Percentiles rank a stretch among this genome's conserved stretches.
Conservation (phyloP, 2,797 vertebrate species). For the Hydrocynus forskahlii region DNA sequence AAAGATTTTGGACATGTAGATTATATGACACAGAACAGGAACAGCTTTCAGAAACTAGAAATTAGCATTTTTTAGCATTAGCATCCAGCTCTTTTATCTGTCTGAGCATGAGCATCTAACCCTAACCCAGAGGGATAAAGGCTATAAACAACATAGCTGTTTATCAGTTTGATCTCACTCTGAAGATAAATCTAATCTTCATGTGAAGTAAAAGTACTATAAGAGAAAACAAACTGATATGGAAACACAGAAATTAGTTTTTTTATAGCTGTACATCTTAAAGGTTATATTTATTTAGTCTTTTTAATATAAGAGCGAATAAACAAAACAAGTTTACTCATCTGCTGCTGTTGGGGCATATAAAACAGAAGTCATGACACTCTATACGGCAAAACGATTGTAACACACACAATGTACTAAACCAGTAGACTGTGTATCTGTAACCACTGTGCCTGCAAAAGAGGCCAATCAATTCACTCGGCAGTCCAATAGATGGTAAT, state of each 20-base stretch:
- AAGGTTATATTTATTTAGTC: background rate
- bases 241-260: too few relatives aligned
- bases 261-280: too few relatives aligned
- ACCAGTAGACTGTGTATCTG: background rate
- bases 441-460: background rate
- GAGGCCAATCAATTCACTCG: conserved; percentile 42
- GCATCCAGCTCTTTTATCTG: too few relatives aligned
- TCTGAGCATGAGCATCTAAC: too few relatives aligned
- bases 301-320: background rate
- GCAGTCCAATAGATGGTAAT: conserved; percentile 27
- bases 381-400: background rate
- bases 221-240: too few relatives aligned
- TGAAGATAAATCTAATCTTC: too few relatives aligned
- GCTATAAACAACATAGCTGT: background rate
- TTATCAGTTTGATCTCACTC: background rate
- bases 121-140: too few relatives aligned
- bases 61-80: too few relatives aligned
- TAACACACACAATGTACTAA: background rate
- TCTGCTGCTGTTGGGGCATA: background rate
- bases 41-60: too few relatives aligned
- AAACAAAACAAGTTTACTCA: background rate
- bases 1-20: too few relatives aligned
- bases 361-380: background rate
- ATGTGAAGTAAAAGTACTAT: too few relatives aligned
- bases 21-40: too few relatives aligned